phyloP scores from a whole-genome alignment of 2,888 invertebrate genomes.

The Rhagophthalmus giganteus region DNA sequence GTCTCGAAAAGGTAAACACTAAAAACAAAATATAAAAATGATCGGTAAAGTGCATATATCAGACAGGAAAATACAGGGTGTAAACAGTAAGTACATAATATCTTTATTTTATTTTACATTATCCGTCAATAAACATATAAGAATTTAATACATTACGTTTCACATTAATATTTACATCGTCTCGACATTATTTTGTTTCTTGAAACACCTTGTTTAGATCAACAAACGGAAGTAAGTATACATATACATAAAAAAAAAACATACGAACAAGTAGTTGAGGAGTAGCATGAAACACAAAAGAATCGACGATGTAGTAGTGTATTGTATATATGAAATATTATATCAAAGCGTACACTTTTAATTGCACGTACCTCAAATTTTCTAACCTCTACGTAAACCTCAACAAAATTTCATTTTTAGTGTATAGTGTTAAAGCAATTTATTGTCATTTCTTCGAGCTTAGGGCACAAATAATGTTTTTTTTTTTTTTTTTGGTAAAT shows the following conservation, averaged over 20 bases:
- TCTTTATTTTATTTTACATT: constrained; percentile 33
- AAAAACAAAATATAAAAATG: too few relatives aligned
- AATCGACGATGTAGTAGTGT: constrained; percentile 10
- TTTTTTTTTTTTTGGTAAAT: constrained; percentile 26
- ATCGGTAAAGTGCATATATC: too few relatives aligned
- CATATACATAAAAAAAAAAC: too few relatives aligned
- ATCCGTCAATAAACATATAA: constrained; percentile 41
- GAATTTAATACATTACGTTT: constrained; percentile 37
- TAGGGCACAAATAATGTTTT: constrained; percentile 36
- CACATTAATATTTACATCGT: constrained; percentile 37
- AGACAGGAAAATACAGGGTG: constrained; percentile 1
- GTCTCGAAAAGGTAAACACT: too few relatives aligned
- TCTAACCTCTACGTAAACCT: constrained; percentile 27
- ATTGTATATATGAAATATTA: constrained; percentile 8
- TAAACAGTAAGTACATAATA: constrained; percentile 21
- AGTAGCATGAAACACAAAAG: constrained; percentile 1
- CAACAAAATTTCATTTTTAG: constrained; percentile 33
- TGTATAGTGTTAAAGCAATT: constrained; percentile 49
- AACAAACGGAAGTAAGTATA: constrained; percentile 19
- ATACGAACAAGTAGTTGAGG: constrained; percentile 4
- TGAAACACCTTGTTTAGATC: constrained; percentile 34
- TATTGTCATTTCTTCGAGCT: constrained; percentile 56
- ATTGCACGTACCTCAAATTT: constrained; percentile 6
- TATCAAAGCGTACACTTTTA: constrained; percentile 19
- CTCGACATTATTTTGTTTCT: constrained; percentile 18